Conservation (phyloP, 2,797 vertebrate genomes). For the Crenichthys baileyi region DNA sequence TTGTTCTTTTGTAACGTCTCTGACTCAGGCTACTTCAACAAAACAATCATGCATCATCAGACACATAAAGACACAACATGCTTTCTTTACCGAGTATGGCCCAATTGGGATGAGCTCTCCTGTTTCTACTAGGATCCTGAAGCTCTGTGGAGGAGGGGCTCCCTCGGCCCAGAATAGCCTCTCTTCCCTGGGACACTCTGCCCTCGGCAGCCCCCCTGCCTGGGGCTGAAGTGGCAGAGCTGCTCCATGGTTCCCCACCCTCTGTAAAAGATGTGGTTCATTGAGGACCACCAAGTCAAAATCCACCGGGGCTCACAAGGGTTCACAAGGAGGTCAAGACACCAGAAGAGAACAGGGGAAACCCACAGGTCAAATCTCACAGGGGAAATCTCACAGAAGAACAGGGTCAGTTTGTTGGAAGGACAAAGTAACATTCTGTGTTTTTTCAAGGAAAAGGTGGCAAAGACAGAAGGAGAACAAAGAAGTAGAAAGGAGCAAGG, state of each 20-base stretch:
- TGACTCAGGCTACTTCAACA: not conserved
- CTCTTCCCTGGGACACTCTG: conserved; percentile 54
- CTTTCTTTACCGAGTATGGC: conserved; percentile 79
- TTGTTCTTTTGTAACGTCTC: too few relatives aligned
- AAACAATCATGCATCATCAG: conserved; percentile 35
- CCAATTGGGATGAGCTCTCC: conserved; percentile 83
- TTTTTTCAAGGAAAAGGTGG: conserved; percentile 39
- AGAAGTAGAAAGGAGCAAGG: conserved; percentile 29
- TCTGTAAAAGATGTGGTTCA: conserved; percentile 80
- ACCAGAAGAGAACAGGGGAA: conserved; percentile 23
- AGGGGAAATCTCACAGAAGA: conserved; percentile 37
- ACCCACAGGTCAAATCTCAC: conserved; percentile 39
- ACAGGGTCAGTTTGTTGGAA: conserved; percentile 36
- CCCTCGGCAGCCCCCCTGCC: conserved; percentile 64
- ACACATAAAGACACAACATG: conserved; percentile 20
- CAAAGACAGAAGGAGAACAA: conserved; percentile 25
- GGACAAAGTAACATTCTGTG: conserved; percentile 34
- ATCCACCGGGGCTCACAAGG: conserved; percentile 53
- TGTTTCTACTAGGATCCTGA: conserved; percentile 83
- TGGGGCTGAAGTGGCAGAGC: conserved; percentile 62
- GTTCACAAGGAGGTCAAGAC: conserved; percentile 52
- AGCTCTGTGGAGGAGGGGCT: conserved; percentile 67
- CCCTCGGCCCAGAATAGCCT: conserved; percentile 53
- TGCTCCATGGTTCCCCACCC: conserved; percentile 75
- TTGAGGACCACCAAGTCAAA: conserved; percentile 69